These are phyloP conservation scores for Xylota segnis DNA, from an alignment of 2,888 invertebrate genomes.

Conservation along the genomic window DNA sequence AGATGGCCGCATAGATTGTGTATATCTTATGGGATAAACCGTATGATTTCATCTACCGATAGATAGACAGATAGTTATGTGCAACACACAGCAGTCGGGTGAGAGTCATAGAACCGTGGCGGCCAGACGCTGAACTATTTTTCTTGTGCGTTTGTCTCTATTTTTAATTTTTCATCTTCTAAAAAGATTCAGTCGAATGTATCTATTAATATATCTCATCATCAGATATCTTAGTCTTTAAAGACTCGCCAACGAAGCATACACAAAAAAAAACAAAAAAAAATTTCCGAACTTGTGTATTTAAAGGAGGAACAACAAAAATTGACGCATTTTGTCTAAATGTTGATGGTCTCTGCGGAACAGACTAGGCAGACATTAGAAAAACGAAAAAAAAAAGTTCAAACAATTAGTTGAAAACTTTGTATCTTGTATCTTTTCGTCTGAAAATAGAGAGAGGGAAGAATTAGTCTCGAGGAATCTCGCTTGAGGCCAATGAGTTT, in stretches of 20 bases:
- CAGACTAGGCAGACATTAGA: conserved; percentile 51
- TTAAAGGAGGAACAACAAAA: conserved; percentile 47
- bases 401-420: conserved; percentile 54
- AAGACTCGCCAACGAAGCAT: conserved; percentile 66
- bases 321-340: conserved; percentile 70
- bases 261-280: conserved; percentile 15
- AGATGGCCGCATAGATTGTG: conserved; percentile 43
- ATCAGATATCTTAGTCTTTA: conserved; percentile 68
- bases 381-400: conserved; percentile 24
- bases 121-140: conserved; percentile 74
- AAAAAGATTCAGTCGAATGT: conserved; percentile 69
- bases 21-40: conserved; percentile 34
- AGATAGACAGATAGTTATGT: conserved; percentile 47
- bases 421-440: conserved; percentile 35
- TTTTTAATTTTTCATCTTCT: conserved; percentile 67
- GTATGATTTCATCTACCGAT: conserved; percentile 44
- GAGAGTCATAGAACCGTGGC: conserved; percentile 73
- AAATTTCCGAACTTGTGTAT: conserved; percentile 19
- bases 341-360: conserved; percentile 46
- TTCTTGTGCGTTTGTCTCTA: conserved; percentile 58
- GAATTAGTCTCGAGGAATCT: conserved; percentile 2
- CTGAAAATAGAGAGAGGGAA: conserved; percentile 39
- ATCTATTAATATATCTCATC: conserved; percentile 73
- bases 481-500: conserved; percentile 24
- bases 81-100: conserved; percentile 35